These are phyloP conservation scores for Plagodis pulveraria DNA, from an alignment of 2,888 invertebrate species.

Conservation along the genomic window DNA sequence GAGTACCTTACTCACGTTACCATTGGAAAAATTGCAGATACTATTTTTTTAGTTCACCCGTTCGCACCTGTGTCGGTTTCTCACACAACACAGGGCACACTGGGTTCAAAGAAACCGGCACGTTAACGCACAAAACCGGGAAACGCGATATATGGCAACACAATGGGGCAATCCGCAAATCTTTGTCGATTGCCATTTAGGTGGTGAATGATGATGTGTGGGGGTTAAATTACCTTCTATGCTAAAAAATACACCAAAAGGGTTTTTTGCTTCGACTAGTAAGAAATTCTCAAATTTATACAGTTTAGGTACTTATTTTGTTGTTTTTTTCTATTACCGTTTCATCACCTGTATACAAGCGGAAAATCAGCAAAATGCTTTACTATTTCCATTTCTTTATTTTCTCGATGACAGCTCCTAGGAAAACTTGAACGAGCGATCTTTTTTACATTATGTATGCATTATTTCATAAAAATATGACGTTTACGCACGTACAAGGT, in stretches of 20 bases:
- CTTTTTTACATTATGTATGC: no score
- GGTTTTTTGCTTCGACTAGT: not conserved
- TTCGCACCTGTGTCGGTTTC: constrained; percentile 71
- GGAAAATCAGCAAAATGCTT: no score
- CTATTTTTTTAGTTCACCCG: constrained; percentile 55
- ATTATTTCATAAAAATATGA: no score
- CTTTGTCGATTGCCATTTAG: constrained; percentile 29
- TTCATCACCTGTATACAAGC: no score
- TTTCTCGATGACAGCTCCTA: no score
- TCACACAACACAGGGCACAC: constrained; percentile 47
- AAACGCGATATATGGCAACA: constrained; percentile 64
- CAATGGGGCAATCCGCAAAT: constrained; percentile 60
- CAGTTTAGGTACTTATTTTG: no score
- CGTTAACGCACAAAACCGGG: constrained; percentile 65
- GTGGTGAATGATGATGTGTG: constrained; percentile 14
- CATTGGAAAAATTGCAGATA: constrained; percentile 56
- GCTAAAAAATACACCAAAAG: not conserved
- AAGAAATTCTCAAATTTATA: no score
- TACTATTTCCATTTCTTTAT: no score
- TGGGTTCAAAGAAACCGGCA: constrained; percentile 48
- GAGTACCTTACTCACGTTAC: constrained; percentile 14
- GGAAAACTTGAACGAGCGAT: no score
- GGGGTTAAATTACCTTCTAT: constrained; percentile 10
- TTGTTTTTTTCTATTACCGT: no score
- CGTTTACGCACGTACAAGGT: no score